Conservation (phyloP, 37 sponge, comb jelly and placozoan genomes). For the Halisarca cf. caerulea region DNA sequence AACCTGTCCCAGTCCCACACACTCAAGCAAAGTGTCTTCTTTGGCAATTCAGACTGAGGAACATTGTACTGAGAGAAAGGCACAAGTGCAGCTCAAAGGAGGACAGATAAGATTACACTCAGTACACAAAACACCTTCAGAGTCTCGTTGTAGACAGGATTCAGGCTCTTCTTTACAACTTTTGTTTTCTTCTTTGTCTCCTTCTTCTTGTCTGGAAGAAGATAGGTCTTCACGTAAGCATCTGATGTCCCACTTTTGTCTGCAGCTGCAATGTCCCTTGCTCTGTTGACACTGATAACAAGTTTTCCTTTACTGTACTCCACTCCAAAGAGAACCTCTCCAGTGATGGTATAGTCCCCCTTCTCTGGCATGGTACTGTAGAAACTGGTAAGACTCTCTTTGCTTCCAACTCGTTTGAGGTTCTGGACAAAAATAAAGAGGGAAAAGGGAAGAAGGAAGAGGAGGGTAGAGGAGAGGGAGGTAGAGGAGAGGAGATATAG, state of each 20-base stretch:
- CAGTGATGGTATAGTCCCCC: conserved; percentile 29
- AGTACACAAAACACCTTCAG: conserved; percentile 42
- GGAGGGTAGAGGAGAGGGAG: not conserved
- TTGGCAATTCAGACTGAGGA: not conserved
- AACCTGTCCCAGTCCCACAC: conserved; percentile 77
- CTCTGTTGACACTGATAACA: conserved; percentile 31
- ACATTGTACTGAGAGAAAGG: conserved; percentile 33
- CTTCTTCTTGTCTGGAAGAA: conserved; percentile 72
- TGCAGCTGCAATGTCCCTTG: conserved; percentile 50
- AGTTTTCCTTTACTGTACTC: conserved; percentile 45
- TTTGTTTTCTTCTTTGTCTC: conserved; percentile 68
- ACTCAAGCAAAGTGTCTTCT: conserved; percentile 56
- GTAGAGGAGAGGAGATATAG: not conserved
- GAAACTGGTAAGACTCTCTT: not conserved
- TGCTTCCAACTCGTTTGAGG: not conserved
- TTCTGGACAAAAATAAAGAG: not conserved
- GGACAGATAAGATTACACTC: not conserved
- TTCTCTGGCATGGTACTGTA: conserved; percentile 9
- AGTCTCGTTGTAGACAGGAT: conserved; percentile 60
- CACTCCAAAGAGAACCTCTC: conserved; percentile 40
- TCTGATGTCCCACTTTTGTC: conserved; percentile 51
- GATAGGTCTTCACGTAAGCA: conserved; percentile 74
- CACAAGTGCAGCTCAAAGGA: not conserved
- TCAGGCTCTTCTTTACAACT: conserved; percentile 35
- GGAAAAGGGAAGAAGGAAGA: not conserved